These are phyloP conservation scores for Drosophila demipolita DNA, from an alignment of 2,888 invertebrate genomes.

Conservation along the genomic window DNA sequence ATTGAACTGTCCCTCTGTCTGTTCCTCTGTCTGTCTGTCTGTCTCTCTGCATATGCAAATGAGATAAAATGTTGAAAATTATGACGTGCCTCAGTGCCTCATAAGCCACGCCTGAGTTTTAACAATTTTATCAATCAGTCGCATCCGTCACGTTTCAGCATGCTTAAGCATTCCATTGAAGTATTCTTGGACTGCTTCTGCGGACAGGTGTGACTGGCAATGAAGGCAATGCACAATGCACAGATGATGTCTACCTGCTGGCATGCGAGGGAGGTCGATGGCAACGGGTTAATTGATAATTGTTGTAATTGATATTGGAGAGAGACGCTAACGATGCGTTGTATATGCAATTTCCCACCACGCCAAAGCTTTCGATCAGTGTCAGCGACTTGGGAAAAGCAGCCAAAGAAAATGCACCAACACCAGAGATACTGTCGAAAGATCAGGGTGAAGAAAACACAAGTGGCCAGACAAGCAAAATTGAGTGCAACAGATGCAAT, in stretches of 20 bases:
- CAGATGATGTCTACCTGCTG: slow-evolving; percentile 20
- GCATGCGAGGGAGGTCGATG: slow-evolving; percentile 46
- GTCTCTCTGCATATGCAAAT: slow-evolving; percentile 56
- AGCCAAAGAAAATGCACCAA: slow-evolving; percentile 4
- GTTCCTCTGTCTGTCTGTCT: background rate
- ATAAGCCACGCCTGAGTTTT: slow-evolving; percentile 5
- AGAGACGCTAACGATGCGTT: slow-evolving; percentile 16
- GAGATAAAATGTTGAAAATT: slow-evolving; percentile 29
- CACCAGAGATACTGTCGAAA: slow-evolving; percentile 28
- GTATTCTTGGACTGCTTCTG: slow-evolving; percentile 15
- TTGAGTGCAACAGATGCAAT: slow-evolving; percentile 21
- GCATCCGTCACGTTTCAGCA: slow-evolving; percentile 53
- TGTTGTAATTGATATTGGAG: slow-evolving; percentile 24
- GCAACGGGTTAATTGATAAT: slow-evolving; percentile 16
- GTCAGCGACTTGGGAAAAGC: slow-evolving; percentile 22
- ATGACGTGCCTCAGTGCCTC: slow-evolving; percentile 47
- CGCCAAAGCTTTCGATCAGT: slow-evolving; percentile 20
- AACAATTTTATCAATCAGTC: slow-evolving; percentile 37
- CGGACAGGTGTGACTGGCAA: slow-evolving; percentile 49
- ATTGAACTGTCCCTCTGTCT: slow-evolving; percentile 15
- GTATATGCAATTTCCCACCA: slow-evolving; percentile 19
- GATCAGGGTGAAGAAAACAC: slow-evolving; percentile 48
- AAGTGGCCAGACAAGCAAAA: slow-evolving; percentile 28
- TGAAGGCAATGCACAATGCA: slow-evolving; percentile 6
- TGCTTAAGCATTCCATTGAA: slow-evolving; percentile 33